Conservation (phyloP, 1,140 invertebrate species). For the Drosophila trapezifrons region DNA sequence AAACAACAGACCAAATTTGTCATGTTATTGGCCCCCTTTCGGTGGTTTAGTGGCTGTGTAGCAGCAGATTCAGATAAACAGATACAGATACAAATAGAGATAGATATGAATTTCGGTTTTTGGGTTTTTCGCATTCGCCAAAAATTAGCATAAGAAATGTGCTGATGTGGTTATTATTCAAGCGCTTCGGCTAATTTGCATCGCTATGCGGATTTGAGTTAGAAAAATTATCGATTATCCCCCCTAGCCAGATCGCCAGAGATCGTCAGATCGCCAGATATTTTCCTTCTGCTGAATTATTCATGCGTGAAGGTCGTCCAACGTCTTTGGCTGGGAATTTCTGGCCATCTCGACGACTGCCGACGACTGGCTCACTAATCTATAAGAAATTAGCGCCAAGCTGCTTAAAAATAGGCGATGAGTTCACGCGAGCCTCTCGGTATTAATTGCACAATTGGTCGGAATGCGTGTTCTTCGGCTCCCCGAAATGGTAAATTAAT, state of each 20-base stretch:
- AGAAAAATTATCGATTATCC: conserved; percentile 65
- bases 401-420: conserved; percentile 76
- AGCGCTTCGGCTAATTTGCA: conserved; percentile 65
- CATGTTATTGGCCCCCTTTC: conserved; percentile 61
- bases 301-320: conserved; percentile 69
- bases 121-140: conserved; percentile 72
- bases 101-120: conserved; percentile 51
- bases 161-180: conserved; percentile 63
- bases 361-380: conserved; percentile 52
- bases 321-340: conserved; percentile 42
- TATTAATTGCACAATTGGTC: conserved; percentile 54
- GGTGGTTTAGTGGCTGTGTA: conserved; percentile 18
- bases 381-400: conserved; percentile 55
- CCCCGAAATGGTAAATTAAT: conserved; percentile 55
- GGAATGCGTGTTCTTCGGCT: conserved; percentile 54
- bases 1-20: conserved; percentile 58
- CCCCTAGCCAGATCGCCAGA: background rate
- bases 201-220: conserved; percentile 79
- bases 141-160: conserved; percentile 83
- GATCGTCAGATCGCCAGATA: conserved; percentile 35
- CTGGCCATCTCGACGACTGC: conserved; percentile 53
- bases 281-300: conserved; percentile 43
- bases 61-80: conserved; percentile 41
- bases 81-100: conserved; percentile 33
- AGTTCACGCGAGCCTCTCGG: conserved; percentile 60